Conservation (phyloP, 1,140 invertebrate genomes). For the Lutraria rhynchaena region DNA sequence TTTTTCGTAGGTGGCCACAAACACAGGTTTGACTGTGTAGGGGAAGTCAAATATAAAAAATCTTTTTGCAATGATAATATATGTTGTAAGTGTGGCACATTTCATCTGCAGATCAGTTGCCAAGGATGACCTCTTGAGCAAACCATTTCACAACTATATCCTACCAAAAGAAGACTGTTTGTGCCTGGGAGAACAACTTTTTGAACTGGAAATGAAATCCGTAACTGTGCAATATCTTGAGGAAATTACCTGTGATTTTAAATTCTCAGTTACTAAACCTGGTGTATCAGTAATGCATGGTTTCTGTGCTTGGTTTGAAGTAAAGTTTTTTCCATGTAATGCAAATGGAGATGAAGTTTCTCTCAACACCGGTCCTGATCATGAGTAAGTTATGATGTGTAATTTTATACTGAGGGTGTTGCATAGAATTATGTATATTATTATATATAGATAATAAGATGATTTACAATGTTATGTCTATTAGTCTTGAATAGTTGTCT, state of each 20-base stretch:
- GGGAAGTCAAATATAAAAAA: too few species aligned
- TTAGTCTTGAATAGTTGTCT: too few species aligned
- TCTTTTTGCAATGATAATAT: too few species aligned
- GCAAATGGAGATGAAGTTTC: slow-evolving; percentile 18
- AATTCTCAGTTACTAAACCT: slow-evolving; percentile 36
- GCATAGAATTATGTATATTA: too few species aligned
- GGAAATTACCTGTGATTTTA: slow-evolving; percentile 39
- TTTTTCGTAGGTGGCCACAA: too few species aligned
- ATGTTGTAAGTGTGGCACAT: too few species aligned
- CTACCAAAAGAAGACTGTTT: slow-evolving; percentile 26
- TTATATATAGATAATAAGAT: too few species aligned
- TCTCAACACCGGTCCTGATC: slow-evolving; percentile 53
- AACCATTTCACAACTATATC: slow-evolving; percentile 52
- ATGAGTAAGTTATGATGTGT: slow-evolving; percentile 45
- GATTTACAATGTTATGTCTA: too few species aligned
- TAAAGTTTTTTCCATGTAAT: slow-evolving; percentile 35
- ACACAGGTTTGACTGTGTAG: too few species aligned
- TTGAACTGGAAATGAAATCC: slow-evolving; percentile 48
- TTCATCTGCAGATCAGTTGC: slow-evolving; percentile 49
- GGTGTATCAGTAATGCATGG: slow-evolving; percentile 40
- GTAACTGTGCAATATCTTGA: slow-evolving; percentile 51
- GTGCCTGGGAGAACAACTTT: background rate
- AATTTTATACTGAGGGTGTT: too few species aligned
- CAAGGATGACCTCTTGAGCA: slow-evolving; percentile 32
- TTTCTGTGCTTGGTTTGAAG: slow-evolving; percentile 61